Evolutionary conservation across 2,888 invertebrate species (phyloP).

Genomic region (Phaonia tiefii): DNA sequence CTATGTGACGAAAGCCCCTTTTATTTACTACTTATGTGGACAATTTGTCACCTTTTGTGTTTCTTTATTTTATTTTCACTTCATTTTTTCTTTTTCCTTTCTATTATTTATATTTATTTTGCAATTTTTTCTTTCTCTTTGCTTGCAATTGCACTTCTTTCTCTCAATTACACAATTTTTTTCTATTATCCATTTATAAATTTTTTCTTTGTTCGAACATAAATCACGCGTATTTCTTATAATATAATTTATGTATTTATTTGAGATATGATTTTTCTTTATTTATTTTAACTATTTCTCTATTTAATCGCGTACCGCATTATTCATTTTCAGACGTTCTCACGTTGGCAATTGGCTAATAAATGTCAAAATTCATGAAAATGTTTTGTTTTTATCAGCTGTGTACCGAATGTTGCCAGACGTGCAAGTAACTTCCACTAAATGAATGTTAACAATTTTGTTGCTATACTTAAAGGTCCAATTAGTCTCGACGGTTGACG

Average conservation of each 20-base stretch:
- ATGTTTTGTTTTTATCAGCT: conserved; percentile 53
- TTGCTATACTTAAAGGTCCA: too few relatives aligned
- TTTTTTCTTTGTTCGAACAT: conserved; percentile 35
- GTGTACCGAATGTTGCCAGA: conserved; percentile 20
- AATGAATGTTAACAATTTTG: too few relatives aligned
- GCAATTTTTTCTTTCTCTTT: background rate
- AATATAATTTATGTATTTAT: conserved; percentile 27
- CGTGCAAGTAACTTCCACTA: background rate
- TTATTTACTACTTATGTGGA: too few relatives aligned
- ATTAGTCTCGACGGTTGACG: too few relatives aligned
- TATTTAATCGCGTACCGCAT: conserved; percentile 10
- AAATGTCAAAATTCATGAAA: conserved; percentile 47
- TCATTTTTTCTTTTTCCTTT: too few relatives aligned
- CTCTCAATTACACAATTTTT: background rate
- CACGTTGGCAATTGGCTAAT: conserved; percentile 49
- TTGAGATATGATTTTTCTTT: background rate
- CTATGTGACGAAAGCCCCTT: too few relatives aligned
- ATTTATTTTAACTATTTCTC: too few relatives aligned
- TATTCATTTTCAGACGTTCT: conserved; percentile 20
- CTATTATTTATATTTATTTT: too few relatives aligned
- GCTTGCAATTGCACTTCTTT: conserved; percentile 14
- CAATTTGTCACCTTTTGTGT: background rate
- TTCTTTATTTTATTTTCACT: conserved; percentile 6
- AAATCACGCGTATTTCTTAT: conserved; percentile 18
- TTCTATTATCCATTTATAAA: background rate